Evolutionary conservation across 2,797 vertebrate genomes (phyloP).

Genomic region (Graptemys geographica): DNA sequence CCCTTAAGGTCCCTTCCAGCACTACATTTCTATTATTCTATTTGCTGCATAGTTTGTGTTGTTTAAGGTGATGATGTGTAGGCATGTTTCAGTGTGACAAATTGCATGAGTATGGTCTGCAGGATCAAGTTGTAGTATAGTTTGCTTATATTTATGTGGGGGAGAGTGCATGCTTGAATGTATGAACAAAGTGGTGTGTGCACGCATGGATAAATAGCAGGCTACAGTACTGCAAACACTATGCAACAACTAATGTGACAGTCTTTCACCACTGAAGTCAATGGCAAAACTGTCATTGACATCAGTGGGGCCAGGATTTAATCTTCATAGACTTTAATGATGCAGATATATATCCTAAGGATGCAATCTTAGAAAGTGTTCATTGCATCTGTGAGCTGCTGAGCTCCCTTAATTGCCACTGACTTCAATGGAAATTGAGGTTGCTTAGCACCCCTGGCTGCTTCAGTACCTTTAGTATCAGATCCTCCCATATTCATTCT

Average conservation of each 20-base stretch:
- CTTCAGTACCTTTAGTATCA: neutral
- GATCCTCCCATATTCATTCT: neutral
- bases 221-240: accelerated
- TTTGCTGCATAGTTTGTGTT: neutral
- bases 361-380: neutral
- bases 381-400: neutral
- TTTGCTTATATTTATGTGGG: neutral
- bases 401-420: neutral
- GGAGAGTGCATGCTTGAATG: neutral
- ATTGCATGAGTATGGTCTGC: neutral
- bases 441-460: neutral
- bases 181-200: neutral
- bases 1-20: neutral
- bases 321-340: neutral
- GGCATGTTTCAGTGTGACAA: neutral
- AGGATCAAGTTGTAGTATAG: neutral
- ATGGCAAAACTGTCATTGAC: neutral
- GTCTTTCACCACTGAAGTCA: neutral
- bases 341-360: neutral
- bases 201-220: neutral
- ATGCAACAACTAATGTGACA: neutral
- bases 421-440: neutral
- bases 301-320: neutral
- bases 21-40: neutral
- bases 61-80: neutral